phyloP scores from a whole-genome alignment of 2,888 invertebrate species.

The Holacanthella duospinosa region DNA sequence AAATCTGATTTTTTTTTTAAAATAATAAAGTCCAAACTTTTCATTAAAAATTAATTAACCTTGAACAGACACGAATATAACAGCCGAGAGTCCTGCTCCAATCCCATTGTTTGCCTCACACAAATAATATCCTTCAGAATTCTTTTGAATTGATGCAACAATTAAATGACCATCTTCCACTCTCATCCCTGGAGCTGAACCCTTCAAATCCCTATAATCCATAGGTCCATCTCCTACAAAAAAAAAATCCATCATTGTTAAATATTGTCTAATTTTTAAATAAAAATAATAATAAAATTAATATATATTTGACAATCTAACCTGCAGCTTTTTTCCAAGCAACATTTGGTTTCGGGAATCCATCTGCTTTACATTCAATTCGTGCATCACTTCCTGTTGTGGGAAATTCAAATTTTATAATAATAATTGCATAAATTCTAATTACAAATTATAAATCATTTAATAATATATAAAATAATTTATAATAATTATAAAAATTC shows the following conservation, averaged over 20 bases:
- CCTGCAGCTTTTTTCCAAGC: constrained; percentile 94
- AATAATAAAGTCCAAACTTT: neutral
- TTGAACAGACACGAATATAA: constrained; percentile 85
- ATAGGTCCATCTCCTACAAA: constrained; percentile 72
- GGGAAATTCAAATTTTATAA: too few relatives aligned
- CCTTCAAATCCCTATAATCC: constrained; percentile 84
- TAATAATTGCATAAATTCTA: too few relatives aligned
- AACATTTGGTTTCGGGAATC: constrained; percentile 85
- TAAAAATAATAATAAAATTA: neutral
- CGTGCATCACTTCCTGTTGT: constrained; percentile 71
- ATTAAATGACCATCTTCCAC: constrained; percentile 87
- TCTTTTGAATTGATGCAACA: constrained; percentile 81
- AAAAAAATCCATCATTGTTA: neutral
- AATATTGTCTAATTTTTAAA: neutral
- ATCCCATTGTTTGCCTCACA: constrained; percentile 95
- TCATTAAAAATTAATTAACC: constrained; percentile 48
- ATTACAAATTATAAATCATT: too few relatives aligned
- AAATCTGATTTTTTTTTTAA: neutral
- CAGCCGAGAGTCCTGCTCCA: constrained; percentile 86
- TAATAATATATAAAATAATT: too few relatives aligned
- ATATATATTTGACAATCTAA: constrained; percentile 47
- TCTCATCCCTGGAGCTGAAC: constrained; percentile 78
- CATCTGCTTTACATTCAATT: constrained; percentile 91
- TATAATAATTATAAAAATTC: neutral
- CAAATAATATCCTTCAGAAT: constrained; percentile 57